A percentile compares a stretch with the other conserved stretches of the same genome.
Conservation (phyloP, 2,797 vertebrate genomes). For the Octomys mimax region DNA sequence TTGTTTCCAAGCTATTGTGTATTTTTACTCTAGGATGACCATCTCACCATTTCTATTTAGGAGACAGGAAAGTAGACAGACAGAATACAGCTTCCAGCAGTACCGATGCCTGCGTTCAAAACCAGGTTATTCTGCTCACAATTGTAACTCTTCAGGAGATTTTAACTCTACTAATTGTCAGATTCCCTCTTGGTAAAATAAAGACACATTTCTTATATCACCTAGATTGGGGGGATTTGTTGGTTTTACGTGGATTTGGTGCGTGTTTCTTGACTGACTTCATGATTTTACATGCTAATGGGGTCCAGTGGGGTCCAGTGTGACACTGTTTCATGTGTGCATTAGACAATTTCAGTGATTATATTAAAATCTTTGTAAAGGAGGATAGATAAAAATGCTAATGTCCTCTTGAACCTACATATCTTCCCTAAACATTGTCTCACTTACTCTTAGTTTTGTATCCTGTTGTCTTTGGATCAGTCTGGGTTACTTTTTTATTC, state of each 20-base stretch:
- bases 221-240: background rate
- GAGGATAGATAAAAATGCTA: background rate
- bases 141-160: background rate
- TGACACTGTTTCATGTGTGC: background rate
- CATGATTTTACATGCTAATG: background rate
- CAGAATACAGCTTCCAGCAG: background rate
- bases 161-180: background rate
- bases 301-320: background rate
- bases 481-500: background rate
- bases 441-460: background rate
- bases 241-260: background rate
- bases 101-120: background rate
- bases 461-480: background rate
- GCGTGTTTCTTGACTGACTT: too few species aligned
- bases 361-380: background rate
- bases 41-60: background rate
- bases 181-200: background rate
- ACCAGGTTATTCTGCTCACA: background rate
- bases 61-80: background rate
- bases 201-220: background rate
- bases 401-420: background rate
- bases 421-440: background rate
- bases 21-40: background rate
- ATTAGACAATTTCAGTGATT: background rate
- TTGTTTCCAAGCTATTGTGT: background rate